Evolutionary conservation across 1,140 invertebrate genomes (phyloP), one percentile per base, ranked within the genome.

Genomic region (Drosophila miranda): DNA sequence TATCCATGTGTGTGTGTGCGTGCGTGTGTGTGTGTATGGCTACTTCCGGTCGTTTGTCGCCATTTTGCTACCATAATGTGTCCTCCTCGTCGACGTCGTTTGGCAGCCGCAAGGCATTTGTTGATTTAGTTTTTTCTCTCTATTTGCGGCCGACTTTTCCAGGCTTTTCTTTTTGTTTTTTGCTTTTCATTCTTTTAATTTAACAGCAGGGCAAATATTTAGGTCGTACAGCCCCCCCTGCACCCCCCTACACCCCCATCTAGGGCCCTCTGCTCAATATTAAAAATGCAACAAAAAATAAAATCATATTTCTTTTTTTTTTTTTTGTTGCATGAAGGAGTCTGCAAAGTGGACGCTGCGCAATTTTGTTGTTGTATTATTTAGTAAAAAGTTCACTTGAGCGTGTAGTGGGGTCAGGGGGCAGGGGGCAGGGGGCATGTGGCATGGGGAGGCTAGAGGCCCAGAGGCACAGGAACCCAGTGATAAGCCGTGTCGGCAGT

Each of bases 31-130:
- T 75, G 72, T 34, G 68, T 57, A 61, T 50, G 74, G 66, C 74
- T 44, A 86, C 78, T 87, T 86, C 81, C 81, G 74, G 64, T 87
- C 82, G 81, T 87, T 87, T 86, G 81, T 86, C 82, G 82, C 81
- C 64, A 78, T 87, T 86, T 87, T 78, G 3, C 34, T 26, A 38
- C 34, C 79, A 87, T 86, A 87, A 81, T 78, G 63, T 38, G 34
- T 38, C 19, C 19, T 19, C 19, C 19, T 19, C 19, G 19, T 19
- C 19, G 19, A 2, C 34, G 34, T 73, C 62, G 75, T 68, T 64
- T 34, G 30, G 34, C 34, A 59, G 69, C 49, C 44, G 49, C 62
- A 13, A 60, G 64, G 63, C 84, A 64, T 79, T 86, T 84, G 80
- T 86, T 80, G 76, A 86, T 86, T 86, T 67, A 75, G 64, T 76